Base-by-base conservation (phyloP, 2,888 invertebrate genomes). In the Ceramica pisi region DNA sequence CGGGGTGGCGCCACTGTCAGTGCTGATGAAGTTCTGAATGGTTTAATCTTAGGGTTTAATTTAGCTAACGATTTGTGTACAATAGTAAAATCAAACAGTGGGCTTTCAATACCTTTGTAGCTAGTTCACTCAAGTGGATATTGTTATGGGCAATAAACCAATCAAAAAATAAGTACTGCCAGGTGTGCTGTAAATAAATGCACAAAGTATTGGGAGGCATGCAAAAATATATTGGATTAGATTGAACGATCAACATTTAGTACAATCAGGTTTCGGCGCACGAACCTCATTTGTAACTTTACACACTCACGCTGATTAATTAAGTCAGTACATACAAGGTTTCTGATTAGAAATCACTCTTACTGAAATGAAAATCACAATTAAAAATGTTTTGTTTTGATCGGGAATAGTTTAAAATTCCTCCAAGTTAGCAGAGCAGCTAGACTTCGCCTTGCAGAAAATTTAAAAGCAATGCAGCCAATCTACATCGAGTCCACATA, bases 1-100 rank as follows among this genome's bases (percentile, higher is more conserved):
- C 8, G 35, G 72, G 48, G 63, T 71, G 72, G 79, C 72, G 72
- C 63, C 14, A 63, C 63, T 53, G 50, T 69, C 46, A 35, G 31
- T 57, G 23, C 14, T 46, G 9, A 44, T 31, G 2, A 38, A 7
- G 12, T 10, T 62, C 16, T 31, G 21, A 72, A 23, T 50, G 10
- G 12, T 50, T n/a, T n/a, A n/a, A n/a, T n/a, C n/a, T n/a, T n/a
- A n/a, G 2, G 31, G 31, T 31, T 31, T 31, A 31, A 31, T 38
- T 21, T 6, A 14, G 55, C 55, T 55, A 9, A 4, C 19, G 7
- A 6, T 51, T 51, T 26, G n/a, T 26, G 5, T 38, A 5, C 10
- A 23, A 38, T 38, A 5, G 19, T 41, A 67, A 50, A n/a, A 7
- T 6, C 1, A 26, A 14, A 4, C 5, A 14, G 41, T 41, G 41